Percentiles rank a stretch among this genome's conserved stretches.
Evolutionary conservation across 2,113 vertebrate species (phyloP).

Genomic region (Jaculus jaculus): DNA sequence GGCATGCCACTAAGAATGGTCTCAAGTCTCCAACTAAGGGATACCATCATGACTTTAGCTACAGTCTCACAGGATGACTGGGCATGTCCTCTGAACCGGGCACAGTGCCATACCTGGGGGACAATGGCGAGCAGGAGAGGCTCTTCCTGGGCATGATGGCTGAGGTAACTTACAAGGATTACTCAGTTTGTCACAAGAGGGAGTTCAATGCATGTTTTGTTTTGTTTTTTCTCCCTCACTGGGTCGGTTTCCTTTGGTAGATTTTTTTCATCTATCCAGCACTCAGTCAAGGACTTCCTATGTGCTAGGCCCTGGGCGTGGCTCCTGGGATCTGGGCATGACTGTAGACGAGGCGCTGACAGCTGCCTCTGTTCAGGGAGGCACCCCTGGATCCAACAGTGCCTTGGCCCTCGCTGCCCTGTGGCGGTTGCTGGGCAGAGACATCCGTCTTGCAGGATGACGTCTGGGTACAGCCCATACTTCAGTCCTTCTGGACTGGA

Average conservation of each 20-base stretch:
- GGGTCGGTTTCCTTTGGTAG: not conserved
- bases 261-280: slow-evolving; percentile 9
- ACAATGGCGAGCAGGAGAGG: not conserved
- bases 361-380: not conserved
- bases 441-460: not conserved
- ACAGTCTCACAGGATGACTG: not conserved
- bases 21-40: not conserved
- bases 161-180: not conserved
- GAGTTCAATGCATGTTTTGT: not conserved
- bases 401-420: not conserved
- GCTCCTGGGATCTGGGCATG: not conserved
- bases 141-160: not conserved
- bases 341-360: not conserved
- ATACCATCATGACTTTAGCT: not conserved
- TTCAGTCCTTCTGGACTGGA: not conserved
- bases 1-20: not conserved
- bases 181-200: not conserved
- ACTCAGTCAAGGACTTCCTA: not conserved
- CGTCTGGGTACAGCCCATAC: not conserved
- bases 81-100: not conserved
- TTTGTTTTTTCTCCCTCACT: not conserved
- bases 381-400: not conserved
- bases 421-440: not conserved
- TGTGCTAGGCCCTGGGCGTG: not conserved
- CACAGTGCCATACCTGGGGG: not conserved